Conservation (phyloP, 37 sponge, comb jelly and placozoan genomes). For the Petrosia ficiformis region DNA sequence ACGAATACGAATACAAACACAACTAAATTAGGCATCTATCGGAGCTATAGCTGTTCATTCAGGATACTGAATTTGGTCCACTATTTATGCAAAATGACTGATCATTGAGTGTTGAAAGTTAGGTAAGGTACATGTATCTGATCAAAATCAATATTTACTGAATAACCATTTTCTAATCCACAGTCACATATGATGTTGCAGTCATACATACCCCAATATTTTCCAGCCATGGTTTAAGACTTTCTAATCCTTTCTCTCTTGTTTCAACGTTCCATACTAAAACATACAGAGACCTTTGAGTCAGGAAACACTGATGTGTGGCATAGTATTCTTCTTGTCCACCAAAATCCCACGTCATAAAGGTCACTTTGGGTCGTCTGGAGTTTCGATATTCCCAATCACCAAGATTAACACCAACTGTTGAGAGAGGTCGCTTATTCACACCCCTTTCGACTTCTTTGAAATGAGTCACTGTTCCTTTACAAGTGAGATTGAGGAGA, state of each 20-base stretch:
- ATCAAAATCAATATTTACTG: too few species aligned
- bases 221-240: constrained; percentile 74
- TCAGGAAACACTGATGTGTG: constrained; percentile 89
- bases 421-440: constrained; percentile 47
- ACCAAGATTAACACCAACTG: constrained; percentile 75
- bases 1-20: too few species aligned
- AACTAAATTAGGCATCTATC: too few species aligned
- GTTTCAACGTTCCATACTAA: constrained; percentile 72
- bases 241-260: constrained; percentile 60
- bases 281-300: constrained; percentile 71
- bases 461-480: constrained; percentile 41
- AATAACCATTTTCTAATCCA: too few species aligned
- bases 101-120: too few species aligned
- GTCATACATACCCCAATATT: constrained; percentile 71
- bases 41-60: too few species aligned
- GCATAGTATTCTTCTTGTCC: constrained; percentile 93
- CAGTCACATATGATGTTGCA: neutral
- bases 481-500: constrained; percentile 56
- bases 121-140: too few species aligned
- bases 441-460: constrained; percentile 34
- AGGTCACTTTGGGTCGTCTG: constrained; percentile 54
- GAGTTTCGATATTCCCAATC: constrained; percentile 62
- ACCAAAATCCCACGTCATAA: constrained; percentile 94
- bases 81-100: too few species aligned
- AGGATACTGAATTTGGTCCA: too few species aligned